Base-by-base conservation (phyloP, 2,888 invertebrate genomes). In the Seira sanloemensis region DNA sequence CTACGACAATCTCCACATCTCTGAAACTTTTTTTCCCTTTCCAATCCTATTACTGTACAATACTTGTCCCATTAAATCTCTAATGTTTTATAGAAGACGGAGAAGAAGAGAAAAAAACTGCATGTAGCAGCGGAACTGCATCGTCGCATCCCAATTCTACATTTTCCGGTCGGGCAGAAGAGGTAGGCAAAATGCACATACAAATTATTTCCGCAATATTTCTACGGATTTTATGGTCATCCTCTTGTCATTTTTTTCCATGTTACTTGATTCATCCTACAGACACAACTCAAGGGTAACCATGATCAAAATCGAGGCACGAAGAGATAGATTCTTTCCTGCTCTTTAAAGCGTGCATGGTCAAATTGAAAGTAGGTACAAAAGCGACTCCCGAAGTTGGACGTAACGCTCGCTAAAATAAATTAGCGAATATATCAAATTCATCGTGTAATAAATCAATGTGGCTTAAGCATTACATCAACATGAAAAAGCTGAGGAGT, bases 1-100 rank as follows among this genome's bases (percentile, higher is more conserved):
- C n/a, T n/a, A n/a, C n/a, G n/a, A n/a, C n/a, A n/a, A n/a, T n/a
- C n/a, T n/a, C n/a, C n/a, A n/a, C n/a, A n/a, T n/a, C n/a, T n/a
- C n/a, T n/a, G 5, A 16, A 50, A 50, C 50, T 50, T n/a, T 50
- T 50, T 50, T 50, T 50, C 50, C 50, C 50, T 50, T n/a, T 2
- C 50, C 62, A 62, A 50, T 62, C 23, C 62, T 62, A 62, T 62
- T 62, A 62, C 62, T 62, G 62, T 62, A 62, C 62, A 62, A 21
- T 62, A 62, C 62, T 21, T 62, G 62, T 62, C 62, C 62, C 62
- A 62, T 62, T 62, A 62, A 62, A 23, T 21, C 19, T n/a, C 62
- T 62, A 62, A 62, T 62, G 62, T 62, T 62, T 62, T 62, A 37
- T n/a, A n/a, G n/a, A n/a, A n/a, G 16, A 50, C 50, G n/a, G 50